phyloP scores from a whole-genome alignment of 2,888 invertebrate species.

The Cenopis cana region DNA sequence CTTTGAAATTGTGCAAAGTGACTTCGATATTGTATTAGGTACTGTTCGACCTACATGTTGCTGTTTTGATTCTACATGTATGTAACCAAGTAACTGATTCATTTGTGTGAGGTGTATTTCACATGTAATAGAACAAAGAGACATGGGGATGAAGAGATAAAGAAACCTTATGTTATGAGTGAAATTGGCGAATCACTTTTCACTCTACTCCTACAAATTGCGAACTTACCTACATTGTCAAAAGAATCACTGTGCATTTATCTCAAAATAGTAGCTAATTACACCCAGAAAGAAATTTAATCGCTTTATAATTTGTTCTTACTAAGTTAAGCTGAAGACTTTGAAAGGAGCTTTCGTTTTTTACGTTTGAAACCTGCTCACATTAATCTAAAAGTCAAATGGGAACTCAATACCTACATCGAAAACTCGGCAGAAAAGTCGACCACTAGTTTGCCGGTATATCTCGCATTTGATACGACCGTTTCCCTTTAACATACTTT shows the following conservation, averaged over 20 bases:
- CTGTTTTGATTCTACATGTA: too few relatives aligned
- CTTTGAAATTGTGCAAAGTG: background rate
- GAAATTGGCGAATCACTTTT: background rate
- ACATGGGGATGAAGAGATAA: too few relatives aligned
- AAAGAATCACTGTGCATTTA: background rate
- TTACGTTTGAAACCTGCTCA: slow-evolving; percentile 37
- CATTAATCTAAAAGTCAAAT: slow-evolving; percentile 50
- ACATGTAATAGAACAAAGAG: too few relatives aligned
- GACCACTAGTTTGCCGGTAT: slow-evolving; percentile 7
- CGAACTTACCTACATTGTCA: background rate
- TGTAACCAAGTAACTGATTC: too few relatives aligned
- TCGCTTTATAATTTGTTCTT: slow-evolving; percentile 16
- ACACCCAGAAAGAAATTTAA: slow-evolving; percentile 6
- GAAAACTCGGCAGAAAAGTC: slow-evolving; percentile 30
- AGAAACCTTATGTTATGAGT: too few relatives aligned
- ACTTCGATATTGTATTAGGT: background rate
- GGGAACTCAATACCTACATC: slow-evolving; percentile 46
- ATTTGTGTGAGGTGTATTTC: too few relatives aligned
- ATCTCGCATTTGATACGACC: too few relatives aligned
- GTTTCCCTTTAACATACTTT: background rate
- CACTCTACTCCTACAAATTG: background rate
- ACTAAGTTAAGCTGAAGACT: slow-evolving; percentile 31
- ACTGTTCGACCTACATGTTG: too few relatives aligned
- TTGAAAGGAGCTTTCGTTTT: slow-evolving; percentile 32
- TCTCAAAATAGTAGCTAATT: background rate